Conservation (phyloP, 1,140 invertebrate species). For the Sesamia nonagrioides region DNA sequence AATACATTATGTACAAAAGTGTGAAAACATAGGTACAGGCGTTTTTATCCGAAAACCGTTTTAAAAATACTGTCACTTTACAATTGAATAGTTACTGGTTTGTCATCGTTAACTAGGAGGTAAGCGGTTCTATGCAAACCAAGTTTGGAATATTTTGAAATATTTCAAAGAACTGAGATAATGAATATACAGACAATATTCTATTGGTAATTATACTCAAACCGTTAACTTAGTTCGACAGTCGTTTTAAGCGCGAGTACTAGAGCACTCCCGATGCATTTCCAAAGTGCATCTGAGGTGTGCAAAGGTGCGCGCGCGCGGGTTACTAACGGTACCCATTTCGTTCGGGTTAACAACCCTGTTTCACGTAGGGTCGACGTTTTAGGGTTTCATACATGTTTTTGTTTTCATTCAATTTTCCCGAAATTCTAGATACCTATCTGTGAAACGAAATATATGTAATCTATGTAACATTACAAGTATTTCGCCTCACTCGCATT, state of each 20-base stretch:
- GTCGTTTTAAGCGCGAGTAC: background rate
- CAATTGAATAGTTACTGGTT: too few relatives aligned
- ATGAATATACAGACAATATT: background rate
- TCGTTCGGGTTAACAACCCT: slow-evolving; percentile 54
- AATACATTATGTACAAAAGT: too few relatives aligned
- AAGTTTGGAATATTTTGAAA: background rate
- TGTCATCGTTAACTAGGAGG: too few relatives aligned
- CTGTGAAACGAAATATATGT: too few relatives aligned
- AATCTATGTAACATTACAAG: too few relatives aligned
- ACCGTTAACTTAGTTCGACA: background rate
- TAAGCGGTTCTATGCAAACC: too few relatives aligned
- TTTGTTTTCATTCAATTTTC: background rate
- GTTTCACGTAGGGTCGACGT: slow-evolving; percentile 30
- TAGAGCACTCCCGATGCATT: slow-evolving; percentile 2
- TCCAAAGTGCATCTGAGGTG: slow-evolving; percentile 31
- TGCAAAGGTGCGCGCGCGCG: slow-evolving; percentile 34
- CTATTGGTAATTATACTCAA: background rate
- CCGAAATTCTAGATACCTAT: background rate
- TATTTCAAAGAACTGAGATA: background rate
- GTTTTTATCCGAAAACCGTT: too few relatives aligned
- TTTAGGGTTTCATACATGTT: slow-evolving; percentile 6
- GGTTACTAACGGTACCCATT: slow-evolving; percentile 49
- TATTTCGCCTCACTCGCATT: too few relatives aligned
- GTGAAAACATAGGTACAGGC: too few relatives aligned
- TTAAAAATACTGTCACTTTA: too few relatives aligned